Percentiles rank a stretch among this genome's conserved stretches.
Conservation (phyloP, 2,113 vertebrate genomes). For the Pycnonotus jocosus region DNA sequence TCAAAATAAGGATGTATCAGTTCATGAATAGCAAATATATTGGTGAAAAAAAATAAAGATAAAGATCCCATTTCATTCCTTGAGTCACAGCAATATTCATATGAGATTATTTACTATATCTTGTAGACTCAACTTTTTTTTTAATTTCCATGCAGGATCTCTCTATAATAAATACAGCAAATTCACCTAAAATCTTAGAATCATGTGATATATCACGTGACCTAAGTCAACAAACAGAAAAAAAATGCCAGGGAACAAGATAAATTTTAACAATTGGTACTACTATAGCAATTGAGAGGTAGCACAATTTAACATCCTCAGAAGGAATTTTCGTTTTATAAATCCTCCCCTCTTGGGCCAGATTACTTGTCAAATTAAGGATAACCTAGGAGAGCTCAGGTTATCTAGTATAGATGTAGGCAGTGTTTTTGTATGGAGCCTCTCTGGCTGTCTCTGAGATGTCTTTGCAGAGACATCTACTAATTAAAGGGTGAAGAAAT, state of each 20-base stretch:
- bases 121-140: background rate
- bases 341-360: background rate
- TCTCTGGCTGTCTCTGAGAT: background rate
- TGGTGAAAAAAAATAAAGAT: background rate
- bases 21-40: background rate
- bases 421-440: background rate
- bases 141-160: accelerated
- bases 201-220: background rate
- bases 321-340: background rate
- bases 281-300: background rate
- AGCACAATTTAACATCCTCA: background rate
- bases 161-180: background rate
- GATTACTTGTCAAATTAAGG: background rate
- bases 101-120: background rate
- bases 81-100: background rate
- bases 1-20: background rate
- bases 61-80: background rate
- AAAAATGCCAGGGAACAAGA: background rate
- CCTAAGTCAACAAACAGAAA: background rate
- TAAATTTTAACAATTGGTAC: background rate
- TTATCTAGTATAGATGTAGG: background rate
- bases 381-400: background rate
- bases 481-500: background rate
- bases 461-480: background rate
- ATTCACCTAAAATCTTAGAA: background rate